phyloP scores from a whole-genome alignment of 2,797 vertebrate genomes.

The Microtus californicus region DNA sequence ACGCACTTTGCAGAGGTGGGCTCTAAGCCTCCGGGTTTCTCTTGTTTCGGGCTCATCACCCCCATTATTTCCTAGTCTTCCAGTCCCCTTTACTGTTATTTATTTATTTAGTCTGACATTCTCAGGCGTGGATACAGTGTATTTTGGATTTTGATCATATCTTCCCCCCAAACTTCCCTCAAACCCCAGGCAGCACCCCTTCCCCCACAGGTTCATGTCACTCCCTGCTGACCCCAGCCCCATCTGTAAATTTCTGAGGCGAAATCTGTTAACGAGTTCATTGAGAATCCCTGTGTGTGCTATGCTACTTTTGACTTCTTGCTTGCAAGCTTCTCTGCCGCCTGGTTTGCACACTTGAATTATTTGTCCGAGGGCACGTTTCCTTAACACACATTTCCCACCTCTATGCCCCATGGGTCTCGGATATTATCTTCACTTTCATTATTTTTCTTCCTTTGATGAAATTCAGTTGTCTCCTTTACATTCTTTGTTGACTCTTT shows the following conservation, averaged over 20 bases:
- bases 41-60: not conserved
- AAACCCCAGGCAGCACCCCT: not conserved
- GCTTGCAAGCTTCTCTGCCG: not conserved
- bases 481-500: not conserved
- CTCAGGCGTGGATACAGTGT: not conserved
- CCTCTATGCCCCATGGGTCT: not conserved
- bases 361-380: not conserved
- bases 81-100: not conserved
- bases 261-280: not conserved
- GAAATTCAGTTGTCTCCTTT: not conserved
- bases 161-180: not conserved
- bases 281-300: not conserved
- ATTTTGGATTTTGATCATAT: not conserved
- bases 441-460: not conserved
- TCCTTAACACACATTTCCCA: not conserved
- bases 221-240: not conserved
- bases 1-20: not conserved
- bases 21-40: not conserved
- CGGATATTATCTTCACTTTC: not conserved
- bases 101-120: not conserved
- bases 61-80: not conserved
- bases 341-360: not conserved
- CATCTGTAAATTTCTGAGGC: not conserved
- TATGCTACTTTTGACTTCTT: not conserved
- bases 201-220: accelerated